Percentiles rank a stretch among this genome's conserved stretches.
Evolutionary conservation across 2,888 invertebrate genomes (phyloP).

Genomic region (Hecatera dysodea): DNA sequence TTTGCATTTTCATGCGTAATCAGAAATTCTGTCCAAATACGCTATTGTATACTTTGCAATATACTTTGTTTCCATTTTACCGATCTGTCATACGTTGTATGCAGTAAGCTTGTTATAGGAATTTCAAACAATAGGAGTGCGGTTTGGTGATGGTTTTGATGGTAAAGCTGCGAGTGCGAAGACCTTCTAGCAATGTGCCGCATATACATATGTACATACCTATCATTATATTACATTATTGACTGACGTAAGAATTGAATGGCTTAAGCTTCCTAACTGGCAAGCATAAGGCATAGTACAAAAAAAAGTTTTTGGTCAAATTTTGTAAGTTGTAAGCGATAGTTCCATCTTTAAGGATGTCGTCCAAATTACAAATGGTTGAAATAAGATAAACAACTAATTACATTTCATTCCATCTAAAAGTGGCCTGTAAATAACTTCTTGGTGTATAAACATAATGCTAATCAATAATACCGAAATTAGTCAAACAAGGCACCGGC

Average conservation of each 20-base stretch:
- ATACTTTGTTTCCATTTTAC: slow-evolving; percentile 53
- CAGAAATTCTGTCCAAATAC: slow-evolving; percentile 58
- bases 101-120: slow-evolving; percentile 42
- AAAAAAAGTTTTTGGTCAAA: neutral
- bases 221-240: slow-evolving; percentile 19
- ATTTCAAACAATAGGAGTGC: slow-evolving; percentile 40
- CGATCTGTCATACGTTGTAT: slow-evolving; percentile 42
- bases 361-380: neutral
- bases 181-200: slow-evolving; percentile 10
- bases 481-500: neutral
- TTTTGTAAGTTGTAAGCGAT: neutral
- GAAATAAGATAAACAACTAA: neutral
- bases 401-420: neutral
- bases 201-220: too few relatives aligned
- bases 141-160: slow-evolving; percentile 34
- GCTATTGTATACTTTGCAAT: slow-evolving; percentile 56
- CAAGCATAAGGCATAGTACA: neutral
- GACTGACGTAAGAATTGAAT: slow-evolving; percentile 34
- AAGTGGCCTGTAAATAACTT: neutral
- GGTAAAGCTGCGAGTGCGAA: slow-evolving; percentile 23
- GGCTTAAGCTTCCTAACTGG: slow-evolving; percentile 1
- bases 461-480: neutral
- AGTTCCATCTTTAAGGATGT: neutral
- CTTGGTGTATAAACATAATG: neutral
- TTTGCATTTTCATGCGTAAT: slow-evolving; percentile 60